Percentiles rank a stretch among this genome's conserved stretches.
phyloP scores from a whole-genome alignment of 2,888 invertebrate genomes.

The Criorhina ranunculi region DNA sequence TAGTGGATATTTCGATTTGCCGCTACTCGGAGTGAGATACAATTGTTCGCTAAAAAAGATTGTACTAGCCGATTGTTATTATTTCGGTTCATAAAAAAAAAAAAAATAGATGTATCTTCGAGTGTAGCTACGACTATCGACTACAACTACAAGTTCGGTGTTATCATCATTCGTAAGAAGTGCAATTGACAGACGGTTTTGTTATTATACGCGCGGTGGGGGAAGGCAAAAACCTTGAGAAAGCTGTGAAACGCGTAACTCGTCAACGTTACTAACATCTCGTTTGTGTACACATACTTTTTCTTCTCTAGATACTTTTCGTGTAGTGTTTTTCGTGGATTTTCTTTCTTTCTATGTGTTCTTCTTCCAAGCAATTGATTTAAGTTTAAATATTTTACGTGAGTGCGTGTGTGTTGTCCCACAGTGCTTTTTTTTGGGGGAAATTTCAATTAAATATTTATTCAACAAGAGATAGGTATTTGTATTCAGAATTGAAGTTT shows the following conservation, averaged over 20 bases:
- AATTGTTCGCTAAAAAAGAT: conserved; percentile 10
- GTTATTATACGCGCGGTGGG: conserved; percentile 24
- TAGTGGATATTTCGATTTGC: conserved; percentile 46
- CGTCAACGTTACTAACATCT: conserved; percentile 31
- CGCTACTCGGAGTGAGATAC: conserved; percentile 31
- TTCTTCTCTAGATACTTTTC: conserved; percentile 22
- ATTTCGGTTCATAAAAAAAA: conserved; percentile 15
- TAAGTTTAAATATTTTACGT: conserved; percentile 28
- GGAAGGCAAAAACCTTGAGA: conserved; percentile 49
- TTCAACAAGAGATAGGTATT: conserved; percentile 9
- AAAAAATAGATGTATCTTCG: conserved; percentile 3
- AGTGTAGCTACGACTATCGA: conserved; percentile 24
- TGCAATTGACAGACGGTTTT: conserved; percentile 31
- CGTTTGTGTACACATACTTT: background rate
- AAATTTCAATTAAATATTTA: conserved; percentile 44
- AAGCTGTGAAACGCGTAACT: conserved; percentile 56
- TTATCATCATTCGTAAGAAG: conserved; percentile 35
- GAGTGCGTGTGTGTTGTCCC: conserved; percentile 20
- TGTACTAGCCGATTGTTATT: conserved; percentile 1
- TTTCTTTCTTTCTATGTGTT: conserved; percentile 26
- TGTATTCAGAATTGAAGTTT: conserved; percentile 1
- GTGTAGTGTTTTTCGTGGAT: conserved; percentile 25
- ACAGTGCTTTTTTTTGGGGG: conserved; percentile 11
- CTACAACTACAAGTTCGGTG: background rate
- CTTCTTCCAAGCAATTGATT: conserved; percentile 23